Conservation (phyloP, 2,888 invertebrate genomes). For the Phalangium opilio region DNA sequence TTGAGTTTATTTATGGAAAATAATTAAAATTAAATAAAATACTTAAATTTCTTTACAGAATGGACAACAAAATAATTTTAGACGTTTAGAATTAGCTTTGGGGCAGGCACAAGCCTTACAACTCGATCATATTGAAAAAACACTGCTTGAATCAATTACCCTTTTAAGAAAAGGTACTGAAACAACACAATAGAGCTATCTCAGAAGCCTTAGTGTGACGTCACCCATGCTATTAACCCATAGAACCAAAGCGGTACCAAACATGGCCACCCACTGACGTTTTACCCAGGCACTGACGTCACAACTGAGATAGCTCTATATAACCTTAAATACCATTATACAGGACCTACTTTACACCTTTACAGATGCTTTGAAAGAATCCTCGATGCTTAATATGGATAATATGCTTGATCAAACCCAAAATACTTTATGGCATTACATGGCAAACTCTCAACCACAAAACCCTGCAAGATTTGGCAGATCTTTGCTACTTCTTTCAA, state of each 20-base stretch:
- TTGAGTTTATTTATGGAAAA: too few relatives aligned
- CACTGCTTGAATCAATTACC: slow-evolving; percentile 15
- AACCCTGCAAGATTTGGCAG: slow-evolving; percentile 12
- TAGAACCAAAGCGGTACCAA: too few relatives aligned
- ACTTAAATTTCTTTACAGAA: neutral
- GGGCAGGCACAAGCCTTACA: slow-evolving; percentile 8
- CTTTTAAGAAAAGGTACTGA: slow-evolving; percentile 13
- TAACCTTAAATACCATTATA: too few relatives aligned
- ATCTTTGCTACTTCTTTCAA: slow-evolving; percentile 13
- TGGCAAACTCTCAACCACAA: slow-evolving; percentile 9
- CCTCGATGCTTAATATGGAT: slow-evolving; percentile 7
- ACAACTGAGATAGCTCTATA: too few relatives aligned
- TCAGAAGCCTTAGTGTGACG: too few relatives aligned
- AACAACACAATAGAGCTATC: too few relatives aligned
- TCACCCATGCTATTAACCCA: too few relatives aligned
- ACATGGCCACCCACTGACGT: too few relatives aligned
- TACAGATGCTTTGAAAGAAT: too few relatives aligned
- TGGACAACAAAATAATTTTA: neutral
- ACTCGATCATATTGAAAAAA: slow-evolving; percentile 11
- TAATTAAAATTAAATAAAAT: neutral
- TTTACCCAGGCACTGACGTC: too few relatives aligned
- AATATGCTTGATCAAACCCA: slow-evolving; percentile 15
- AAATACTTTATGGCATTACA: slow-evolving; percentile 13
- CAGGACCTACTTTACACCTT: too few relatives aligned
- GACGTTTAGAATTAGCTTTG: neutral